Base-by-base conservation (phyloP, 2,113 vertebrate genomes). In the Psittacara wagleri region DNA sequence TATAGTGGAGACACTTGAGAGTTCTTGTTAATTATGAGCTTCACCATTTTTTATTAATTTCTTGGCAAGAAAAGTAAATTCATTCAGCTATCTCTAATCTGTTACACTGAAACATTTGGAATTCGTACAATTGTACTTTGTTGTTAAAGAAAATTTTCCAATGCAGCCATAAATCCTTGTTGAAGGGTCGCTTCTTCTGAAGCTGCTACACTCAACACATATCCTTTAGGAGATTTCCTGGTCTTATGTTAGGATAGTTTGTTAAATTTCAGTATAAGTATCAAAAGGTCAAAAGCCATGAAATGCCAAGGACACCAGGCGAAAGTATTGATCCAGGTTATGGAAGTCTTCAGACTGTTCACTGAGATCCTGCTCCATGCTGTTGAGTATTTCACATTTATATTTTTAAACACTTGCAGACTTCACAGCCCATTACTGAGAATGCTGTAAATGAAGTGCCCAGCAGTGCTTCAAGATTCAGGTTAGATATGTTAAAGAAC, bases 401-500 rank as follows among this genome's bases (percentile, higher is more conserved):
- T 64, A 55, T 90, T 90, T 88, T 77, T 67, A 59, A 72, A 77
- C 37, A 41, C 31, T 87, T 87, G 24, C 87, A 98, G 97, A 49
- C 91, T 49, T 92, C 97, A 12, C 98, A 97, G 16, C 52, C 96
- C 35, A 17, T 88, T 88, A 94, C 94, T 6, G 98, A 98, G 85
- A 98, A 97, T 90, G 66, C 91, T 16, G 95, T 92, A 73, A 98
- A 92, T 63, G 99, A 99, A 64, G 86, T 96, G 39, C 97, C 98
- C 73, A 97, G 96, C 86, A 99, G 97, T 37, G 98, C 98, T 94
- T 94, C 98, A 1, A 98, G 98, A 28, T 98, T 99, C 96, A 98
- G 98, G 90, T 98, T 99, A 33, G 99, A 99, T 69, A 98, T 98
- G 96, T 97, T 99, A 76, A 99, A 98, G 96, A 99, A 97, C 89